A percentile compares a stretch with the other conserved stretches of the same genome.
phyloP scores from a whole-genome alignment of 2,797 vertebrate genomes.

The Peromyscus eremicus region DNA sequence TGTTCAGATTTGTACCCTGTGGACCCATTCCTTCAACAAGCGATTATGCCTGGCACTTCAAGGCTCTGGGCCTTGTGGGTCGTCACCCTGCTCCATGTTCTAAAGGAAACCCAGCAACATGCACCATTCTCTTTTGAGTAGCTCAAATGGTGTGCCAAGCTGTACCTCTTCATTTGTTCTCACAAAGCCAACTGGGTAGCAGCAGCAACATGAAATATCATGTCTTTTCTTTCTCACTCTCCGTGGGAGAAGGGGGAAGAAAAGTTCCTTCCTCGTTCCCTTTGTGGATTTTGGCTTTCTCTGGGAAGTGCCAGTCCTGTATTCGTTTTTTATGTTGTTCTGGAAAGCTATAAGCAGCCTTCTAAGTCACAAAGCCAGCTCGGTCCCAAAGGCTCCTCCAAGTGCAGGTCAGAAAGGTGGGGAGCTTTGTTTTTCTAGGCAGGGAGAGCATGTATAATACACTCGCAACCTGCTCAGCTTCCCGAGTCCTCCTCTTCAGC shows the following conservation, averaged over 20 bases:
- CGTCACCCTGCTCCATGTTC: background rate
- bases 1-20: background rate
- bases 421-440: constrained; percentile 75
- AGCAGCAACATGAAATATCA: constrained; percentile 70
- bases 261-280: constrained; percentile 62
- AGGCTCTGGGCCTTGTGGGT: background rate
- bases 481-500: constrained; percentile 53
- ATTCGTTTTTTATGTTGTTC: constrained; percentile 68
- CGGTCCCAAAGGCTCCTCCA: constrained; percentile 17
- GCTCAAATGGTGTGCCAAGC: constrained; percentile 73
- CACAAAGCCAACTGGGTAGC: constrained; percentile 44
- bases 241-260: constrained; percentile 83
- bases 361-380: constrained; percentile 70
- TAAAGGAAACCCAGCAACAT: background rate
- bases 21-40: constrained; percentile 17
- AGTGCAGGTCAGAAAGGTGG: constrained; percentile 75
- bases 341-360: constrained; percentile 41
- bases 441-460: constrained; percentile 72
- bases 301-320: constrained; percentile 79
- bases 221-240: constrained; percentile 80
- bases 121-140: background rate
- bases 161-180: constrained; percentile 58
- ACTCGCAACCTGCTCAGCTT: constrained; percentile 75
- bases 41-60: background rate
- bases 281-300: constrained; percentile 77